Percentiles rank a stretch among this genome's conserved stretches.
phyloP scores from a whole-genome alignment of 2,797 vertebrate genomes.

The Mionectes olivaceus region DNA sequence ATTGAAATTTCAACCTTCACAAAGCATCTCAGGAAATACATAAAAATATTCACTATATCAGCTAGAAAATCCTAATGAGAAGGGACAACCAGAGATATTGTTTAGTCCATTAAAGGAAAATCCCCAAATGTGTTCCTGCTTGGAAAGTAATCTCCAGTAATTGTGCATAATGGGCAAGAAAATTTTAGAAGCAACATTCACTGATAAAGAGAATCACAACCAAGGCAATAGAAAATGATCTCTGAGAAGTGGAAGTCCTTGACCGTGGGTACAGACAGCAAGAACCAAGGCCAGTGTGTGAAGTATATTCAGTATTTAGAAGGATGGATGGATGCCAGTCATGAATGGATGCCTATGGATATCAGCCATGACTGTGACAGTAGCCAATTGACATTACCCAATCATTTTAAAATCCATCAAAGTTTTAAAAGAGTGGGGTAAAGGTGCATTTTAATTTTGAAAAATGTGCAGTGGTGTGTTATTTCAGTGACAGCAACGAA shows the following conservation, averaged over 20 bases:
- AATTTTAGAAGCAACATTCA: not conserved
- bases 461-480: not conserved
- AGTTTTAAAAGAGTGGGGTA: not conserved
- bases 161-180: accelerated
- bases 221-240: not conserved
- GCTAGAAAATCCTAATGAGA: not conserved
- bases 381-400: not conserved
- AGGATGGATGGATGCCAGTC: not conserved
- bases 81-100: not conserved
- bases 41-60: not conserved
- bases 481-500: not conserved
- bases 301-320: not conserved
- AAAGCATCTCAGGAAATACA: not conserved
- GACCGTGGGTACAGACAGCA: not conserved
- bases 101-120: not conserved
- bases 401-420: not conserved
- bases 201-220: not conserved
- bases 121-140: accelerated
- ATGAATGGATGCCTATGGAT: not conserved
- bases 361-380: not conserved
- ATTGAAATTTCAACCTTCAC: not conserved
- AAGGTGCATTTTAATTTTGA: not conserved
- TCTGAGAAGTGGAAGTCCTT: not conserved
- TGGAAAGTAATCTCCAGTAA: not conserved
- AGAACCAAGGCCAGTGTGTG: not conserved